phyloP scores from a whole-genome alignment of 1,140 invertebrate genomes.

The Tetramorium parvispinum region DNA sequence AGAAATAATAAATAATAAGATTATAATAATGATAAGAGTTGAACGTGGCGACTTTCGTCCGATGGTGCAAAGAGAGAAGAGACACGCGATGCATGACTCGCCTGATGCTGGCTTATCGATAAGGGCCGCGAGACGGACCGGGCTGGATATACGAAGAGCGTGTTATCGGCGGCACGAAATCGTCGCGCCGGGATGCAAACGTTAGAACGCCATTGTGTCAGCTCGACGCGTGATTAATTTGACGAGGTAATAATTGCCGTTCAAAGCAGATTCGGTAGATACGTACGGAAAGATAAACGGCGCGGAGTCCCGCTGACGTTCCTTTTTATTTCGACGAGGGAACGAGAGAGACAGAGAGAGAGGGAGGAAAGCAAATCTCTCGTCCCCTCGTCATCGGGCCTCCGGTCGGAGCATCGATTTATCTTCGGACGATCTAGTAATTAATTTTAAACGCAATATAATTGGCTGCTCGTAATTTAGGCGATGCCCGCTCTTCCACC shows the following conservation, averaged over 20 bases:
- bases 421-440: slow-evolving; percentile 77
- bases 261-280: slow-evolving; percentile 67
- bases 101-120: slow-evolving; percentile 63
- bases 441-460: slow-evolving; percentile 81
- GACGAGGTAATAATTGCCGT: slow-evolving; percentile 73
- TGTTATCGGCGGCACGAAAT: slow-evolving; percentile 51
- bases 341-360: neutral
- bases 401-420: slow-evolving; percentile 71
- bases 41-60: slow-evolving; percentile 1
- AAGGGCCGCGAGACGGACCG: slow-evolving; percentile 12
- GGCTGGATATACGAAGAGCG: slow-evolving; percentile 19
- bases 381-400: slow-evolving; percentile 65
- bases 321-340: slow-evolving; percentile 30
- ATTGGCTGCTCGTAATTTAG: slow-evolving; percentile 78
- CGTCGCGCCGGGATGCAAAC: slow-evolving; percentile 57
- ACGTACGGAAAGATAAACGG: slow-evolving; percentile 70
- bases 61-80: slow-evolving; percentile 1
- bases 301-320: slow-evolving; percentile 26
- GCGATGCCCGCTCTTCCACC: slow-evolving; percentile 16
- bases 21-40: slow-evolving; percentile 4
- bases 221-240: slow-evolving; percentile 73
- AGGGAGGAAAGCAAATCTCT: slow-evolving; percentile 10
- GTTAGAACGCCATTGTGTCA: slow-evolving; percentile 66
- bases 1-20: slow-evolving; percentile 9
- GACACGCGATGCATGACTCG: slow-evolving; percentile 58